Percentiles rank a stretch among this genome's conserved stretches.
These are phyloP conservation scores for Macrotis lagotis DNA, from an alignment of 2,113 vertebrate species.

Conservation along the genomic window DNA sequence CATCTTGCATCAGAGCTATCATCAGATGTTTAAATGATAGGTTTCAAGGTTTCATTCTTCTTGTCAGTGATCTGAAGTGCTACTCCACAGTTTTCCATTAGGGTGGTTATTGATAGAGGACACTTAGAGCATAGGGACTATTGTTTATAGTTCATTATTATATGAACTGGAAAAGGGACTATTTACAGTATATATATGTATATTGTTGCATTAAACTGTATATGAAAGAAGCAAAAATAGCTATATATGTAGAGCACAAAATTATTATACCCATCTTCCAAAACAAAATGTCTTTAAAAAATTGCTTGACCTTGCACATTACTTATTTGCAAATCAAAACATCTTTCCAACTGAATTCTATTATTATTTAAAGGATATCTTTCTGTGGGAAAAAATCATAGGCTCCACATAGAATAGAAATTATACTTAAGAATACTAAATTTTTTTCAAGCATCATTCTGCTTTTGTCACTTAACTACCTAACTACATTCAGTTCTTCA, in stretches of 20 bases:
- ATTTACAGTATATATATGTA: accelerated
- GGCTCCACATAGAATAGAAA: not conserved
- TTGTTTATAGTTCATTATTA: constrained; percentile 59
- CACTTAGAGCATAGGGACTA: not conserved
- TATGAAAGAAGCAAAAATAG: constrained; percentile 15
- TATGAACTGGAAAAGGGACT: constrained; percentile 43
- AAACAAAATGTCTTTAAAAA: not conserved
- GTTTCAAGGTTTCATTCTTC: constrained; percentile 53
- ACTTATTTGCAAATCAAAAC: not conserved
- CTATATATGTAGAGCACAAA: not conserved
- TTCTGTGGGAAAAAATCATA: constrained; percentile 36
- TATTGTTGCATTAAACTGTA: not conserved
- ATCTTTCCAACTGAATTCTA: constrained; percentile 20
- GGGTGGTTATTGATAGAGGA: constrained; percentile 39
- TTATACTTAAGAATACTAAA: constrained; percentile 33
- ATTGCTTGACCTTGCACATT: constrained; percentile 18
- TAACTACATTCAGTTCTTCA: constrained; percentile 6
- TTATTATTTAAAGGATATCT: constrained; percentile 33
- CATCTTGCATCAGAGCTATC: constrained; percentile 26
- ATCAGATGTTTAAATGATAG: constrained; percentile 55
- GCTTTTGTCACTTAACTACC: constrained; percentile 11
- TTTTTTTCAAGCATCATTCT: constrained; percentile 25
- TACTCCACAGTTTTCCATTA: constrained; percentile 51
- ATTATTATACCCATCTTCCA: not conserved
- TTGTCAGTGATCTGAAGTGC: constrained; percentile 60